phyloP scores from a whole-genome alignment of 2,888 invertebrate species.

The Archips crataeganus region DNA sequence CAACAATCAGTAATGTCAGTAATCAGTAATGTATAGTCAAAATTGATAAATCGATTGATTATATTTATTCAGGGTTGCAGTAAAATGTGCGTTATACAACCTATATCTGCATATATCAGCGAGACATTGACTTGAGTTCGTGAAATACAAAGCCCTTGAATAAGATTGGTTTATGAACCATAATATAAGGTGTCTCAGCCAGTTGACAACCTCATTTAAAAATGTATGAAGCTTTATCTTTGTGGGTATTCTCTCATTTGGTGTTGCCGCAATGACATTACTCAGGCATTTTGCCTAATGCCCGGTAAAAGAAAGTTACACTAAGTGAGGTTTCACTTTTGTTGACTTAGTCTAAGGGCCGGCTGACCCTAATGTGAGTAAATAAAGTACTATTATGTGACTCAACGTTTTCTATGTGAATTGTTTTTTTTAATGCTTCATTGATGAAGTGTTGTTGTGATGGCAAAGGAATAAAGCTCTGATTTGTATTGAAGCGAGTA shows the following conservation, averaged over 20 bases:
- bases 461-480: background rate
- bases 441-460: background rate
- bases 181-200: background rate
- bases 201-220: background rate
- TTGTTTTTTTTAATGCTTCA: constrained; percentile 16
- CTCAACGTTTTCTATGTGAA: constrained; percentile 9
- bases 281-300: constrained; percentile 17
- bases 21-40: no score
- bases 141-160: no score
- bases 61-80: no score
- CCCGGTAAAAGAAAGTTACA: constrained; percentile 25
- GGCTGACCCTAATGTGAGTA: constrained; percentile 36
- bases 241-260: background rate
- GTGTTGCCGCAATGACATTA: constrained; percentile 38
- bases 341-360: constrained; percentile 37
- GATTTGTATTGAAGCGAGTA: no score
- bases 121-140: no score
- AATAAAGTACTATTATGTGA: constrained; percentile 8
- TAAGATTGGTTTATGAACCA: background rate
- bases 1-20: no score
- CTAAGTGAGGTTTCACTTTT: constrained; percentile 34
- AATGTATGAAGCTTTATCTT: background rate
- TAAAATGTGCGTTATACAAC: no score
- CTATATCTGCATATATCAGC: no score
- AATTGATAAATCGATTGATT: no score